Evolutionary conservation across 2,797 vertebrate species (phyloP), one percentile per base, ranked within the genome.

Genomic region (Macrochelys suwanniensis): DNA sequence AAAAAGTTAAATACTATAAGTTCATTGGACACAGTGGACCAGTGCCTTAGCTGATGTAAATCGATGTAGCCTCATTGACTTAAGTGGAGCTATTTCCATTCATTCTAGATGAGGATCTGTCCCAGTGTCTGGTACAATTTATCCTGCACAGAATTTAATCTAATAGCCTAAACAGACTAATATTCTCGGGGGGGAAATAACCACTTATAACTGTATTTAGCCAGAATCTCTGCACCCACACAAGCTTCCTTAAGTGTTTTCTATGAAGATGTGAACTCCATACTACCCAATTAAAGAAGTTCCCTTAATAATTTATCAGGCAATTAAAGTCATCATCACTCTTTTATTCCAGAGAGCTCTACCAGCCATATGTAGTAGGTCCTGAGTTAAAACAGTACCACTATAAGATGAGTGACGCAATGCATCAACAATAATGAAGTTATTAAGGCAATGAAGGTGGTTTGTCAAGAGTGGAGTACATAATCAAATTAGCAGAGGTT

Each of bases 301-400:
- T 83, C 93, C 91, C 97, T 95, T 97, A 97, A 97, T 97, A 97
- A 97, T 97, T 97, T 97, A 97, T 97, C 96, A 89, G 87, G 92
- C 97, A 97, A 97, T 98, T 97, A 97, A 97, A 97, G 88, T 16
- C 16, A 96, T 97, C 96, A 94, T 97, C 97, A 88, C 86, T 95
- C 95, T 96, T 94, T 96, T 96, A 96, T 96, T 96, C 93, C 95
- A 92, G 92, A 87, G 93, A 95, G 87, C 45, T 95, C 86, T 78
- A 92, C 81, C 89, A 95, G 94, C 89, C 94, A 95, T 94, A 71
- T 49, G 91, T 71, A 93, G 91, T 80, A 89, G 79, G 96, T 90
- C 76, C 88, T 26, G 88, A 96, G 93, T 94, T 96, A 95, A 95
- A 95, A 96, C 82, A 90, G 84, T 94, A 21, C 53, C 88, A 96